These are phyloP conservation scores for Astatotilapia flaviijosephi DNA, from an alignment of 2,113 vertebrate species.

Conservation along the genomic window DNA sequence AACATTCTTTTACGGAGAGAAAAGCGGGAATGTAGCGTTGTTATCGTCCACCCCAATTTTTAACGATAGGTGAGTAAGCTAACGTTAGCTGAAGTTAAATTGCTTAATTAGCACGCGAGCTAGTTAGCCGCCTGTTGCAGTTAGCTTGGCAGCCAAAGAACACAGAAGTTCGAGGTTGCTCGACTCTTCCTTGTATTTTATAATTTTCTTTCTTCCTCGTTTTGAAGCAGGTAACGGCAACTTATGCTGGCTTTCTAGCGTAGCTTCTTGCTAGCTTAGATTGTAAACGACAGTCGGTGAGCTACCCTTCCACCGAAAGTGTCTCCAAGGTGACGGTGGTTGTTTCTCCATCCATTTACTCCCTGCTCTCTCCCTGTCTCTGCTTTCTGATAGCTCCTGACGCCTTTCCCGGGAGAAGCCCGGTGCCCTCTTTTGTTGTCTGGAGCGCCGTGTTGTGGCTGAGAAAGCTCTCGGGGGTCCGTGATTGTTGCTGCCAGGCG, in stretches of 20 bases:
- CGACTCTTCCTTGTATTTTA: neutral
- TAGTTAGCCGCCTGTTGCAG: neutral
- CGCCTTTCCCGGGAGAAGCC: neutral
- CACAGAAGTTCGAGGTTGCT: neutral
- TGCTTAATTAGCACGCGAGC: constrained; percentile 10
- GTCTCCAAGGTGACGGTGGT: constrained; percentile 61
- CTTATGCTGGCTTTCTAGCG: neutral
- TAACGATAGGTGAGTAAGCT: constrained; percentile 37
- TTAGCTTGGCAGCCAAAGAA: neutral
- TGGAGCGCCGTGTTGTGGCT: neutral
- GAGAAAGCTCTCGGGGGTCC: neutral
- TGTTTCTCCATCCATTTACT: neutral
- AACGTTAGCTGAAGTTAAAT: constrained; percentile 35
- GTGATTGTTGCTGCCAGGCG: neutral
- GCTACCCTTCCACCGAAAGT: constrained; percentile 20
- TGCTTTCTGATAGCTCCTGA: neutral
- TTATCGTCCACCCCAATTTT: neutral
- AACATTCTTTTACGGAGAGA: neutral
- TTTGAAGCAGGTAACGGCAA: neutral
- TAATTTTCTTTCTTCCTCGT: neutral
- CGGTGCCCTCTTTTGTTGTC: neutral
- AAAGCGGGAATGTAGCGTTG: neutral
- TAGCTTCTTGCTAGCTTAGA: neutral
- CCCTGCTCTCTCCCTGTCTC: neutral
- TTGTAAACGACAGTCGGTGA: constrained; percentile 41